phyloP scores from a whole-genome alignment of 92 coral and sea anemone species.

The Parazoanthus atlanticus region DNA sequence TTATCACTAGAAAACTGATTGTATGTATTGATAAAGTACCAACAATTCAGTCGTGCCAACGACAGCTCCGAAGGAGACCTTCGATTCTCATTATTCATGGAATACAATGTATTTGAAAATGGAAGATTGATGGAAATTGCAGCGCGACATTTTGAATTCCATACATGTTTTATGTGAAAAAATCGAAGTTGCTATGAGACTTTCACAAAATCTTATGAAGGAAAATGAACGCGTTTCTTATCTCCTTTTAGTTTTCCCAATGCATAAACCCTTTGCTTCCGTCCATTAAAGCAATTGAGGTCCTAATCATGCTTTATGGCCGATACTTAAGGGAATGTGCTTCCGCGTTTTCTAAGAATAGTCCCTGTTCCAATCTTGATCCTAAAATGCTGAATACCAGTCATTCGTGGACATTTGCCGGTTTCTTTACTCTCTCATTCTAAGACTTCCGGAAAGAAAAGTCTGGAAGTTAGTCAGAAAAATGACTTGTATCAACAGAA shows the following conservation, averaged over 20 bases:
- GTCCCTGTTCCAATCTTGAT: conserved; percentile 1
- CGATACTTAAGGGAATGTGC: background rate
- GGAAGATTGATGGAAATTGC: background rate
- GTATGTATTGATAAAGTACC: background rate
- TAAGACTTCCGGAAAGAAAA: background rate
- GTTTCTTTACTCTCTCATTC: background rate
- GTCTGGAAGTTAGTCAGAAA: background rate
- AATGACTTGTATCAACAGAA: background rate
- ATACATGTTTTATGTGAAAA: background rate
- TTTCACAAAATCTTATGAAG: background rate
- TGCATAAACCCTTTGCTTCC: too few relatives aligned
- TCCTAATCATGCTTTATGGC: background rate
- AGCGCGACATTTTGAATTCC: background rate
- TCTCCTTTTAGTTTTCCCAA: background rate
- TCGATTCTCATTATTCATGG: background rate
- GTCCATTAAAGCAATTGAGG: background rate
- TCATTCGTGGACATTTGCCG: background rate
- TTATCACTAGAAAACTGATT: background rate
- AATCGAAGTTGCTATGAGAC: background rate
- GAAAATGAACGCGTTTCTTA: background rate
- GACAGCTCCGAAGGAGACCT: background rate
- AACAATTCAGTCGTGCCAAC: background rate
- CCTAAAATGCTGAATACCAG: conserved; percentile 15
- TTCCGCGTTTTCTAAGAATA: conserved; percentile 34
- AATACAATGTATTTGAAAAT: background rate